phyloP scores from a whole-genome alignment of 53 echinoderm and acorn worm species.

The Patiria pectinifera region DNA sequence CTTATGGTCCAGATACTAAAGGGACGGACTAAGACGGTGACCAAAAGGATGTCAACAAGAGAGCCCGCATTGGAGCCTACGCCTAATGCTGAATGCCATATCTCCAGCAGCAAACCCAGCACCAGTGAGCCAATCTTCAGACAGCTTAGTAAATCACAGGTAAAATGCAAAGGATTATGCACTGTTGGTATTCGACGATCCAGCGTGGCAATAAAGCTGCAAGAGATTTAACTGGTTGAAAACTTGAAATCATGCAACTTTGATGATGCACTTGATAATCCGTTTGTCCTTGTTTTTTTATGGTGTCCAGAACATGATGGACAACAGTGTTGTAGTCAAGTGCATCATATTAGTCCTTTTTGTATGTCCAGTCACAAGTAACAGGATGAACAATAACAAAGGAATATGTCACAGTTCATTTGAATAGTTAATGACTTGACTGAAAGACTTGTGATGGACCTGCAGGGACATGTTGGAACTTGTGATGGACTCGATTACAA shows the following conservation, averaged over 20 bases:
- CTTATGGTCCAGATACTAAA: slow-evolving; percentile 30
- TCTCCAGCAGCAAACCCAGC: slow-evolving; percentile 16
- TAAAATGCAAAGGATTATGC: slow-evolving; percentile 1
- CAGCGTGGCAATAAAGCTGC: neutral
- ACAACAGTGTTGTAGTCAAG: too few relatives aligned
- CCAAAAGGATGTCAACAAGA: slow-evolving; percentile 23
- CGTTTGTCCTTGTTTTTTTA: too few relatives aligned
- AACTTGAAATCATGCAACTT: neutral
- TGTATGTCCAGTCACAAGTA: too few relatives aligned
- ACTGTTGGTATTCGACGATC: neutral
- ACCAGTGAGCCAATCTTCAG: slow-evolving; percentile 18
- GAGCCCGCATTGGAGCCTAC: slow-evolving; percentile 25
- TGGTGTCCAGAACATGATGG: too few relatives aligned
- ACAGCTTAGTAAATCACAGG: slow-evolving; percentile 57
- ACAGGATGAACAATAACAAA: too few relatives aligned
- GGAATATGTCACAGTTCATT: too few relatives aligned
- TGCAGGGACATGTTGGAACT: too few relatives aligned
- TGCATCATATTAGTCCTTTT: too few relatives aligned
- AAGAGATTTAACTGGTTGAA: neutral
- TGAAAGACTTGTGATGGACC: too few relatives aligned
- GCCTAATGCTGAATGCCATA: slow-evolving; percentile 57
- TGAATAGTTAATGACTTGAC: too few relatives aligned
- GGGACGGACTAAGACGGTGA: slow-evolving; percentile 32
- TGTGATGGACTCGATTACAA: too few relatives aligned
- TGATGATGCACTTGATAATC: too few relatives aligned